Evolutionary conservation across 1,140 invertebrate genomes (phyloP).

Genomic region (Planococcus citri): DNA sequence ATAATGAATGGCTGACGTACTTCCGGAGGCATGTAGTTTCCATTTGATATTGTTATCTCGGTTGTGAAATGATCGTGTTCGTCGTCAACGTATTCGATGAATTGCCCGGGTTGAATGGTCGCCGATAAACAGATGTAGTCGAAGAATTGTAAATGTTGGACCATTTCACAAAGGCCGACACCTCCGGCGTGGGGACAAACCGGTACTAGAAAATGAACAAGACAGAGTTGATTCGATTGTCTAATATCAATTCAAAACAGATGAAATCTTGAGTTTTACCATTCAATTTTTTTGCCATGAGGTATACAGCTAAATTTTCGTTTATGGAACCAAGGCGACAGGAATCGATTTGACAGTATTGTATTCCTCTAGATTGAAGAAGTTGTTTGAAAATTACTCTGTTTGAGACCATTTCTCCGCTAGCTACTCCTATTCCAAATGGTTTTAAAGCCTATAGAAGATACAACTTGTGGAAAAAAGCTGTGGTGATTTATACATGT

Average conservation of each 20-base stretch:
- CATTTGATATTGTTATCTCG: constrained; percentile 40
- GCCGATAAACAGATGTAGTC: constrained; percentile 64
- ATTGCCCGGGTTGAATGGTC: constrained; percentile 47
- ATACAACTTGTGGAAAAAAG: no score
- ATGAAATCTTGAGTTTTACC: constrained; percentile 35
- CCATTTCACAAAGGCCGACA: constrained; percentile 83
- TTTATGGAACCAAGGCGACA: constrained; percentile 77
- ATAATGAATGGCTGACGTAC: constrained; percentile 35
- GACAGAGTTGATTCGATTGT: neutral
- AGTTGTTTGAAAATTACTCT: constrained; percentile 87
- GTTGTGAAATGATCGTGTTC: constrained; percentile 68
- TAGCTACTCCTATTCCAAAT: constrained; percentile 68
- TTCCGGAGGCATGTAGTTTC: constrained; percentile 57
- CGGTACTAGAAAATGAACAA: constrained; percentile 50
- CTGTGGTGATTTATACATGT: neutral
- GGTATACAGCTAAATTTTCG: constrained; percentile 73
- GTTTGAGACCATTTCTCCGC: constrained; percentile 84
- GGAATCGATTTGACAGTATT: constrained; percentile 83
- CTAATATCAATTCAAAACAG: neutral
- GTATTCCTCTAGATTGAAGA: constrained; percentile 58
- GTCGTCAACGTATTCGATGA: constrained; percentile 79
- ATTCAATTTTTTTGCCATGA: constrained; percentile 68
- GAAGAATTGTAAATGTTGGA: constrained; percentile 83
- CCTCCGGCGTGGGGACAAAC: constrained; percentile 89
- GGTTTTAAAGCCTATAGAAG: constrained; percentile 51